Evolutionary conservation across 2,797 vertebrate genomes (phyloP), one percentile per base, ranked within the genome.

Genomic region (Microtus californicus): DNA sequence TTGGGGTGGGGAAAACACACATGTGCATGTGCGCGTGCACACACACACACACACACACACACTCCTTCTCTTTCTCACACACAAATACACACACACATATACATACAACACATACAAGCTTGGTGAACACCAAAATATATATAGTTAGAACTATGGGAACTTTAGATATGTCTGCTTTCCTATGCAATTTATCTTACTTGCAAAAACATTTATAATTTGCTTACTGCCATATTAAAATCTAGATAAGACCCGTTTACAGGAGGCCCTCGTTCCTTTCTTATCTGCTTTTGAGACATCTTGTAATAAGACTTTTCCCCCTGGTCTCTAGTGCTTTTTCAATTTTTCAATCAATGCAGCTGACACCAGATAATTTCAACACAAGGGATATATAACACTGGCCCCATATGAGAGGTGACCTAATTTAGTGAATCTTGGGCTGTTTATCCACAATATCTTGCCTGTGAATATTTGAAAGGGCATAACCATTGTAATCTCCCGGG

Each of bases 151-250:
- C 96, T 37, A 54, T 2, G 54, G 95, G 89, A 93, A 92, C 82
- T 95, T 94, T 37, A 31, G 83, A 87, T 5, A 67, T 0, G 77
- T 87, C 67, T n/a, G 2, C 78, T 82, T 96, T 85, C 94, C 94
- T 96, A 83, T 65, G 74, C 92, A 12, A 86, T 29, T 73, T 95
- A 86, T 88, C 97, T 97, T 87, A 31, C 82, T 96, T 96, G 88
- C 89, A 88, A 86, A 96, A 87, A 0, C 87, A 67, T 91, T 96
- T 96, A 56, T 76, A 94, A 96, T 63, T 95, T 94, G 83, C 95
- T 89, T 97, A 97, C 69, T 14, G 27, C 87, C 96, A 97, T 56
- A 96, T 13, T 61, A 95, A 97, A 96, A 97, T 97, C 96, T 92
- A 97, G 93, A 95, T 95, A 96, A 93, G 87, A 69, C 82, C 97